Conservation (phyloP, 2,113 vertebrate species). For the Paramormyrops kingsleyae region DNA sequence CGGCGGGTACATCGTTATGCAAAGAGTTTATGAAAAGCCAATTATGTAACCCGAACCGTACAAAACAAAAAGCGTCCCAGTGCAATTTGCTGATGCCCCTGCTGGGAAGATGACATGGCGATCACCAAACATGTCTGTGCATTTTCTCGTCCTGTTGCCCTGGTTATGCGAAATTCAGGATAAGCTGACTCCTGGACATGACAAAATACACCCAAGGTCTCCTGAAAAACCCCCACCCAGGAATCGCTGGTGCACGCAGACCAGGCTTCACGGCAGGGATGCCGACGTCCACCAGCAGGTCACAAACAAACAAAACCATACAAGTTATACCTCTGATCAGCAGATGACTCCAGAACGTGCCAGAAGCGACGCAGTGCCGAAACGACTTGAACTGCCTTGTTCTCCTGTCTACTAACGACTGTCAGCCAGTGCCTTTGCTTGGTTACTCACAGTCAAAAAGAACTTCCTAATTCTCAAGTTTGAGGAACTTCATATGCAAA, state of each 20-base stretch:
- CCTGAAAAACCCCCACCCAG: background rate
- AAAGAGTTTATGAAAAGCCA: background rate
- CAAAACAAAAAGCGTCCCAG: background rate
- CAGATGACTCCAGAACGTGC: background rate
- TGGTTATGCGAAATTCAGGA: background rate
- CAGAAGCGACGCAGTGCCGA: background rate
- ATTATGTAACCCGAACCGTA: background rate
- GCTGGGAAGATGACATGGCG: background rate
- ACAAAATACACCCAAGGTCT: background rate
- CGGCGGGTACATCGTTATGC: background rate
- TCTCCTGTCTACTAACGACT: background rate
- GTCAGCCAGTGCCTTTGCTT: background rate
- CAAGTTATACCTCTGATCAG: background rate
- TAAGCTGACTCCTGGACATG: background rate
- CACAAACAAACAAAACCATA: background rate
- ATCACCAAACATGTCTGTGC: background rate
- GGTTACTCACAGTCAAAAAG: background rate
- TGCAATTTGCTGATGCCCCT: background rate
- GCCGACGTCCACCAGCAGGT: background rate
- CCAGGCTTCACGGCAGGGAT: background rate
- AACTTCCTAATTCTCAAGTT: conserved; percentile 17
- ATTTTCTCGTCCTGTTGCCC: background rate
- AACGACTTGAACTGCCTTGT: background rate
- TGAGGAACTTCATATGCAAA: conserved; percentile 22
- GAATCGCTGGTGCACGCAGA: background rate